Percentiles rank a stretch among this genome's conserved stretches.
These are phyloP conservation scores for Sylvia atricapilla DNA, from an alignment of 2,113 vertebrate genomes.

Conservation along the genomic window DNA sequence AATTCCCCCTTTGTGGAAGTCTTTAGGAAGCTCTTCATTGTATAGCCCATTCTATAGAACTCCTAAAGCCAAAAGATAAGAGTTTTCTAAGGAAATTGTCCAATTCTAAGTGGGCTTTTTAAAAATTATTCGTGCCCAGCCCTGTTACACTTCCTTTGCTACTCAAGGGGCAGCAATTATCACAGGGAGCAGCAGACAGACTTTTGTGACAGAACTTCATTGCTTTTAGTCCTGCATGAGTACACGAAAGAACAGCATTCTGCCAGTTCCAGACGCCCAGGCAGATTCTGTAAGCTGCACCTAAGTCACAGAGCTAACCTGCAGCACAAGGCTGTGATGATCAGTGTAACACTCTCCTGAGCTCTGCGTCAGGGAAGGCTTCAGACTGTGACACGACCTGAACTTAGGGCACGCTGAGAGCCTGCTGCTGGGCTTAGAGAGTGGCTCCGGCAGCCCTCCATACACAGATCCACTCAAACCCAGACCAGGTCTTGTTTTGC, in stretches of 20 bases:
- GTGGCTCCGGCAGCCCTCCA: not conserved
- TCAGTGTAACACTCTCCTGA: not conserved
- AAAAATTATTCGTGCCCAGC: not conserved
- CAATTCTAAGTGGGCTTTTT: not conserved
- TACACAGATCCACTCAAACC: not conserved
- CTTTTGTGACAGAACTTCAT: not conserved
- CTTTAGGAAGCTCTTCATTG: constrained; percentile 22
- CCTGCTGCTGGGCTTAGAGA: not conserved
- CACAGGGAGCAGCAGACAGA: not conserved
- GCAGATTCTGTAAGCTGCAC: not conserved
- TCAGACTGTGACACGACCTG: not conserved
- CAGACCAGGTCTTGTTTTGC: not conserved
- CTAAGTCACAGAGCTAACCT: not conserved
- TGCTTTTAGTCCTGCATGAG: not conserved
- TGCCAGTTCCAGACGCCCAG: not conserved
- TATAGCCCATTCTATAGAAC: not conserved
- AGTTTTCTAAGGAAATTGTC: constrained; percentile 24
- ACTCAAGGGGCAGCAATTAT: not conserved
- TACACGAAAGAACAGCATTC: not conserved
- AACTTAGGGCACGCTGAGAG: not conserved
- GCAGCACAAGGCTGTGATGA: not conserved
- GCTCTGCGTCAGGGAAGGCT: not conserved
- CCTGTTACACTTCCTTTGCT: not conserved
- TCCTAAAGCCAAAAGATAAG: constrained; percentile 34
- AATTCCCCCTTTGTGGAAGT: constrained; percentile 39